These are phyloP conservation scores for Lasioglossum zephyrum DNA, from an alignment of 2,888 invertebrate species.

Conservation along the genomic window DNA sequence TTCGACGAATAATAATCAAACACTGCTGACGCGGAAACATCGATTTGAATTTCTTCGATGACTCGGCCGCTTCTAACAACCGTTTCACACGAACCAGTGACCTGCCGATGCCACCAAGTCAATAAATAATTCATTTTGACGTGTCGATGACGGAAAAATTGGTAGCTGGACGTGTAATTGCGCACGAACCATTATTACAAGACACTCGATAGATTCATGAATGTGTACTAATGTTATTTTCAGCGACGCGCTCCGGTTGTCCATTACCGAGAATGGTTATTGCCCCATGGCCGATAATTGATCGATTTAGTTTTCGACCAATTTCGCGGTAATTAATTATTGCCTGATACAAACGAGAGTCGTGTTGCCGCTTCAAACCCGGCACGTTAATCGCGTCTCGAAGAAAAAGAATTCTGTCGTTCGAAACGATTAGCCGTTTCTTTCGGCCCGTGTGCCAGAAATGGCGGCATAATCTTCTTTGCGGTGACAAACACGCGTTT, in stretches of 20 bases:
- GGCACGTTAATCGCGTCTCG: constrained; percentile 42
- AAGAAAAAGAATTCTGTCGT: constrained; percentile 30
- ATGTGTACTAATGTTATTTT: neutral
- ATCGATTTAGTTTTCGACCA: constrained; percentile 43
- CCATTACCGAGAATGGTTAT: constrained; percentile 43
- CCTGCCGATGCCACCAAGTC: neutral
- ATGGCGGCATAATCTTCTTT: constrained; percentile 36
- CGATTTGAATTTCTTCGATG: neutral
- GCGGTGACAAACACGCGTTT: constrained; percentile 22
- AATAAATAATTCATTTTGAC: neutral
- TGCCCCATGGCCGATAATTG: constrained; percentile 44
- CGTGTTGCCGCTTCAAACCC: constrained; percentile 1
- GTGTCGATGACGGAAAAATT: neutral
- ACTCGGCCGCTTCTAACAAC: neutral
- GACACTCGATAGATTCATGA: neutral
- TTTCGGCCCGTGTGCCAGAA: neutral
- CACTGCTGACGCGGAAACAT: neutral
- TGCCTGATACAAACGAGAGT: constrained; percentile 17
- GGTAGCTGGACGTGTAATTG: neutral
- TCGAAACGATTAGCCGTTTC: constrained; percentile 36
- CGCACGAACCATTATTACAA: neutral
- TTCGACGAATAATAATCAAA: neutral
- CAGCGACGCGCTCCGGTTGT: constrained; percentile 9
- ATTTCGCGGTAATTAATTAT: constrained; percentile 53
- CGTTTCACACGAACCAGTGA: neutral